Evolutionary conservation across 2,113 vertebrate genomes (phyloP).

Genomic region (Pterocles orientalis): DNA sequence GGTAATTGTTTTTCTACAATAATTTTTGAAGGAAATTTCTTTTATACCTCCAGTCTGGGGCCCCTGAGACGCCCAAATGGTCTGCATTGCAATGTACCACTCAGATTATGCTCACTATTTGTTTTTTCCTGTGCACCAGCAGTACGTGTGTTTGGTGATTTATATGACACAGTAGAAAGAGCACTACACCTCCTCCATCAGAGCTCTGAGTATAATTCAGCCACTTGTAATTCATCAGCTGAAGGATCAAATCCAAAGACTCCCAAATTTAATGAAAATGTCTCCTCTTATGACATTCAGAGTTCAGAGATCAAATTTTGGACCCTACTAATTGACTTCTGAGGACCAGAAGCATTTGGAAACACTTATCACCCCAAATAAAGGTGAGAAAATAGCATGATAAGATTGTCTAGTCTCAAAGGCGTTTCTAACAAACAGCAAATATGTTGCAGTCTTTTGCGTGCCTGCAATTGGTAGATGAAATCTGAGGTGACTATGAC

Average conservation of each 20-base stretch:
- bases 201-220: neutral
- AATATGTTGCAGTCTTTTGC: neutral
- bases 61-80: neutral
- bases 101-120: neutral
- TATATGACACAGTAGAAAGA: neutral
- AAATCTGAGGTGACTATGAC: neutral
- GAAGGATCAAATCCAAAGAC: neutral
- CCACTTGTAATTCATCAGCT: neutral
- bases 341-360: neutral
- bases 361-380: neutral
- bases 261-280: neutral
- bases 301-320: neutral
- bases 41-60: neutral
- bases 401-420: neutral
- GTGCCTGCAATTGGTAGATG: neutral
- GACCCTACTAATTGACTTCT: neutral
- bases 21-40: neutral
- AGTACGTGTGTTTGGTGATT: neutral
- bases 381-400: neutral
- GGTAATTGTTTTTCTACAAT: neutral
- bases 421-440: neutral
- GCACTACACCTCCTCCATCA: neutral
- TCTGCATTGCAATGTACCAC: neutral
- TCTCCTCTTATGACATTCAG: neutral
- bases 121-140: neutral